Percentiles rank a stretch among this genome's conserved stretches.
phyloP scores from a whole-genome alignment of 2,113 vertebrate species.

The Passer domesticus region DNA sequence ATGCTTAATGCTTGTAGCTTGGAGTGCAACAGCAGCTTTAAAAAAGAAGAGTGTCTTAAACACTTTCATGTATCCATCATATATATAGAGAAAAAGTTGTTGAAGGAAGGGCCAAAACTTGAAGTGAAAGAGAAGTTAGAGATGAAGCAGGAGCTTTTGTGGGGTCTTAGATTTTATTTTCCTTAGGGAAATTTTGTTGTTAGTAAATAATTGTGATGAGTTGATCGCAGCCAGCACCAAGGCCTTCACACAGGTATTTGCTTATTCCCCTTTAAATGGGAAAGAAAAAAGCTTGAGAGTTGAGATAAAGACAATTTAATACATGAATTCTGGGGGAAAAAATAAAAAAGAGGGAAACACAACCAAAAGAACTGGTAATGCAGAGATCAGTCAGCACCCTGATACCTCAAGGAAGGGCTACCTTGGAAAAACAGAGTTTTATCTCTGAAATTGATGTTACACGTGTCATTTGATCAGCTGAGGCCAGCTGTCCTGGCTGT shows the following conservation, averaged over 20 bases:
- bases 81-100: not conserved
- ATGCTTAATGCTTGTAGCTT: not conserved
- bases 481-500: not conserved
- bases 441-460: fast-evolving
- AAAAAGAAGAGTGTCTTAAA: not conserved
- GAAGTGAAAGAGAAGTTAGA: not conserved
- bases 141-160: not conserved
- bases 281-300: not conserved
- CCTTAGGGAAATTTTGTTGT: not conserved
- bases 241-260: not conserved
- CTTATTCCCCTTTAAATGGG: not conserved
- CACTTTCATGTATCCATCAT: not conserved
- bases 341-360: too few relatives aligned
- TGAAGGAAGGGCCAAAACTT: not conserved
- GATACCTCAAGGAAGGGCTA: not conserved
- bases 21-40: not conserved
- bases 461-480: not conserved
- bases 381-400: not conserved
- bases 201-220: not conserved
- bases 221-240: not conserved
- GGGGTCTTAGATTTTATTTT: not conserved
- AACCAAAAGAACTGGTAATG: not conserved
- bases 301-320: not conserved
- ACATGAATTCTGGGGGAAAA: not conserved
- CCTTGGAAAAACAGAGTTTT: not conserved